Percentiles rank a stretch among this genome's conserved stretches.
Evolutionary conservation across 2,888 invertebrate species (phyloP).

Genomic region (Troilus luridus): DNA sequence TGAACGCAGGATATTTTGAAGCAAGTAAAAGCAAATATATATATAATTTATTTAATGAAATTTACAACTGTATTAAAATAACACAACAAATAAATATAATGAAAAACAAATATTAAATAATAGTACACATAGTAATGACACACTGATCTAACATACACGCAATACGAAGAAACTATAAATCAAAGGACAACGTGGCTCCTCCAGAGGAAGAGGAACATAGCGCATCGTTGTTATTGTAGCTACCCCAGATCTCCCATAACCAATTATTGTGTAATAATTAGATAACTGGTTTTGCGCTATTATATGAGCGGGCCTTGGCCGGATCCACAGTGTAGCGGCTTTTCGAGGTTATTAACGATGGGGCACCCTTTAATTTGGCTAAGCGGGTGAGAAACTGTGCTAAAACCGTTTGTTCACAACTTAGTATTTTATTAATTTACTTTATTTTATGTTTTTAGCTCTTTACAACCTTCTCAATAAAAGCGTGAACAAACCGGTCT

Average conservation of each 20-base stretch:
- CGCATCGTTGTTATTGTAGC: background rate
- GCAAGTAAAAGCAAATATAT: background rate
- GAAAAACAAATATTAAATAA: too few relatives aligned
- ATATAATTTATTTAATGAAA: too few relatives aligned
- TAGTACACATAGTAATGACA: background rate
- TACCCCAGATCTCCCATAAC: background rate
- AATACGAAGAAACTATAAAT: background rate
- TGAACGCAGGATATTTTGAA: too few relatives aligned
- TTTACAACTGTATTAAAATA: too few relatives aligned
- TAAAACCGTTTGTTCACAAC: slow-evolving; percentile 25
- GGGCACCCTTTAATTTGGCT: background rate
- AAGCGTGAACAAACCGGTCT: background rate
- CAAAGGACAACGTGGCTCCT: background rate
- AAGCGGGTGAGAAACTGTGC: slow-evolving; percentile 37
- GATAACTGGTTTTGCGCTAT: background rate
- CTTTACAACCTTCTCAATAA: background rate
- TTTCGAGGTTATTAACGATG: background rate
- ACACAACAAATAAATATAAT: too few relatives aligned
- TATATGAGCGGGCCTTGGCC: background rate
- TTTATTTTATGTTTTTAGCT: background rate
- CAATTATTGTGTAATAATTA: slow-evolving; percentile 29
- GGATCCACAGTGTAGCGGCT: background rate
- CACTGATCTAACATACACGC: background rate
- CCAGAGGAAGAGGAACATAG: slow-evolving; percentile 4
- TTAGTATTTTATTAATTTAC: background rate